These are phyloP conservation scores for Panzeria rudis DNA, from an alignment of 2,888 invertebrate species.

Conservation along the genomic window DNA sequence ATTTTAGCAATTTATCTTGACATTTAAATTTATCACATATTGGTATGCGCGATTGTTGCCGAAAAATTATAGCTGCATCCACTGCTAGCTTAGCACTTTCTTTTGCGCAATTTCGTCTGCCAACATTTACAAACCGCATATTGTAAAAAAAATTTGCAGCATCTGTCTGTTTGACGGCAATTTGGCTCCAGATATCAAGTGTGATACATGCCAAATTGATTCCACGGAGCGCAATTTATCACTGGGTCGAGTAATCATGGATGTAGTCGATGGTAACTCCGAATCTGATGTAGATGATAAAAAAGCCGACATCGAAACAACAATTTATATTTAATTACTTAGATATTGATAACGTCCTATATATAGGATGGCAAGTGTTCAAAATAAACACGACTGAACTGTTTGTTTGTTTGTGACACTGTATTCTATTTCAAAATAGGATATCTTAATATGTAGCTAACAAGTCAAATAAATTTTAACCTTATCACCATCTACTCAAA, in stretches of 20 bases:
- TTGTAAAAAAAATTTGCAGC: conserved; percentile 13
- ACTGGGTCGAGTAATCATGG: not conserved
- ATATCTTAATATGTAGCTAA: conserved; percentile 5
- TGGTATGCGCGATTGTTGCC: conserved; percentile 12
- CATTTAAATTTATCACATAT: not conserved
- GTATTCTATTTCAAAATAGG: not conserved
- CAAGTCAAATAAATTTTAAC: not conserved
- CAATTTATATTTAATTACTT: not conserved
- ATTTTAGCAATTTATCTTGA: not conserved
- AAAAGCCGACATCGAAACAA: not conserved
- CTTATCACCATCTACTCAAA: not conserved
- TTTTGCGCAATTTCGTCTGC: conserved; percentile 17
- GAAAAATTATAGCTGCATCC: conserved; percentile 2
- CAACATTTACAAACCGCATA: conserved; percentile 1
- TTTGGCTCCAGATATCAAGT: not conserved
- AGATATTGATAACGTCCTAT: conserved; percentile 3
- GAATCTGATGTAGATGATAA: not conserved
- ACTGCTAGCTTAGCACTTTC: conserved; percentile 17
- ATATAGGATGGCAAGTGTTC: not conserved
- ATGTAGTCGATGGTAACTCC: not conserved
- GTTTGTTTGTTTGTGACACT: conserved; percentile 3
- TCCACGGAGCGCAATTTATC: not conserved
- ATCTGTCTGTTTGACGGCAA: not conserved
- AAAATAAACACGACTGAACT: conserved; percentile 4
- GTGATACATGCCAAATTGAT: not conserved